Evolutionary conservation across 1,140 invertebrate genomes (phyloP), one percentile per base, ranked within the genome.

Genomic region (Lordiphosa clarofinis): DNA sequence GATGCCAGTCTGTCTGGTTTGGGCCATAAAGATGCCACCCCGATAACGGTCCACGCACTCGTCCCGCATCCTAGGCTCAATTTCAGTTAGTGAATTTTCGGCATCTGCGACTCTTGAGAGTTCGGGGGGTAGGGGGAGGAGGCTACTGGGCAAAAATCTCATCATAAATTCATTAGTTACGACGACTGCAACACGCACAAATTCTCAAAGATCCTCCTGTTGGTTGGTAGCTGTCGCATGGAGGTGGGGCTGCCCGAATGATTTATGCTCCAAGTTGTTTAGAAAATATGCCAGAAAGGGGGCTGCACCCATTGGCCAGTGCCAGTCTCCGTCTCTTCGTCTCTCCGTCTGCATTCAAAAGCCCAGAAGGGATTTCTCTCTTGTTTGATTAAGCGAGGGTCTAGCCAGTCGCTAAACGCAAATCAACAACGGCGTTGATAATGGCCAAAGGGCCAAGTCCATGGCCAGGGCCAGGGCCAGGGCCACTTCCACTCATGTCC

Each of bases 161-260:
- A 82, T 82, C 78, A 82, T 82, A 82, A 82, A 82, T 82, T 82
- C 78, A 82, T 82, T 82, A 82, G 78, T 76, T 82, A 64, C 73
- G 70, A 65, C 71, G 70, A 65, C 71, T 76, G 70, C 44, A 61
- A 61, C 78, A 82, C 78, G 78, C 78, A 84, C 68, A 79, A 82
- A 59, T 46, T 60, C 38, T 47, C 24, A 4, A 12, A 9, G 44
- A 40, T 35, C 48, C 46, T 43, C 40, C 54, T 70, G n/a, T n/a
- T n/a, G n/a, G 75, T 70, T 79, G 74, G 56, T 81, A 47, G 67
- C 68, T 82, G 76, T 82, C 57, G 55, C 46, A 62, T 55, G 78
- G 64, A 84, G 78, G 78, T 66, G 78, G 55, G 43, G n/a, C 31
- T 44, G 59, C 48, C 54, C 42, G 73, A 59, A 82, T 82, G 78